Evolutionary conservation across 2,888 invertebrate genomes (phyloP).

Genomic region (Drosophila colorata): DNA sequence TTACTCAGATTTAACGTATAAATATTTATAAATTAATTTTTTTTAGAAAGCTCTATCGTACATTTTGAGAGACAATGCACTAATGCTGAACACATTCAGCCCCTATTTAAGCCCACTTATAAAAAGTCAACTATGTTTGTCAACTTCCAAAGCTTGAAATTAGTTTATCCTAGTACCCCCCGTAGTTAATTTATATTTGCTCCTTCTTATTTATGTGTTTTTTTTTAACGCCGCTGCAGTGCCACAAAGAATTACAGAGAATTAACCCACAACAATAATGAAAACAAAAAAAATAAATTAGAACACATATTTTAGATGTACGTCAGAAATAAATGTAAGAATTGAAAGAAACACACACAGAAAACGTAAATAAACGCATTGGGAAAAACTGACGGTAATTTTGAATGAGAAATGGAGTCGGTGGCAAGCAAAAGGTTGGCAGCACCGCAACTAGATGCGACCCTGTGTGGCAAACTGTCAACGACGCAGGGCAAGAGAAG

Average conservation of each 20-base stretch:
- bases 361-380: conserved; percentile 41
- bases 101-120: too few relatives aligned
- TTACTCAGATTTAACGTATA: too few relatives aligned
- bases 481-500: not conserved
- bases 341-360: conserved; percentile 40
- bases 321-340: conserved; percentile 75
- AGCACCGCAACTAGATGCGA: conserved; percentile 20
- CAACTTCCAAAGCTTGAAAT: not conserved
- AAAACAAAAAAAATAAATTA: conserved; percentile 32
- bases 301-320: conserved; percentile 77
- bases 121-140: not conserved
- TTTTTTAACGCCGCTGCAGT: conserved; percentile 21
- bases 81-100: too few relatives aligned
- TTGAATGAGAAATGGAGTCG: not conserved
- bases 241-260: conserved; percentile 23
- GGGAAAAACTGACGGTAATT: conserved; percentile 4
- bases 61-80: too few relatives aligned
- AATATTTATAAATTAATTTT: too few relatives aligned
- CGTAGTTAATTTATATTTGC: not conserved
- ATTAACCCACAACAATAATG: conserved; percentile 46
- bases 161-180: too few relatives aligned
- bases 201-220: too few relatives aligned
- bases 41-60: too few relatives aligned
- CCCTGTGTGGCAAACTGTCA: conserved; percentile 48
- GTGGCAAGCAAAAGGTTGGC: conserved; percentile 26